Base-by-base conservation (phyloP, 2,797 vertebrate species). In the Poecile montanus region DNA sequence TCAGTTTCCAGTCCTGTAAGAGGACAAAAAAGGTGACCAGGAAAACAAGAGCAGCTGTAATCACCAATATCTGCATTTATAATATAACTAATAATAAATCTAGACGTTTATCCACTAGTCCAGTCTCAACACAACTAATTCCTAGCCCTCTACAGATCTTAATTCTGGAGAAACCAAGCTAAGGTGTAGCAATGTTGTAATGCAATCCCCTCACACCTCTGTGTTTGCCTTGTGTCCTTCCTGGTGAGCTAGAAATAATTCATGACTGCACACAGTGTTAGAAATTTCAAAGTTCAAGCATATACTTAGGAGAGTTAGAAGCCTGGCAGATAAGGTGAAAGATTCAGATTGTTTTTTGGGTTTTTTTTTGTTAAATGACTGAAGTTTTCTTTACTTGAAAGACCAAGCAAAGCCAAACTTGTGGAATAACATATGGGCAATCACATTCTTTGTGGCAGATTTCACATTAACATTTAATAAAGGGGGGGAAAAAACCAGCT, bases 181-280 rank as follows among this genome's bases (percentile, higher is more conserved):
- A n/a, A 36, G 34, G 36, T 32, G 21, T 8, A 70, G 36, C 19
- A 16, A 7, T 8, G 20, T 23, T 73, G 67, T 79, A 70, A 91
- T 53, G 65, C 42, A 91, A 53, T 71, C 84, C 71, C 56, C 71
- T 71, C 60, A 42, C 32, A 56, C 6, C 36, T 14, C 40, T 63
- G 9, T n/a, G 50, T 74, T 85, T 80, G 67, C 48, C 13, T 40
- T 40, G 1, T 38, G 57, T 70, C 84, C 30, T 85, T 85, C 58
- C 53, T n/a, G n/a, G 32, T 65, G 75, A 92, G 48, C 65, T 48
- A 68, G 81, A 93, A 95, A 94, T 82, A 87, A 92, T 92, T 83
- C 38, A 85, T 91, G 71, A 67, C 57, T 71, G 72, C 60, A 79
- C 22, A 61, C n/a, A 80, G 32, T 12, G 56, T 8, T 48, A 48